Evolutionary conservation across 2,113 vertebrate genomes (phyloP), one percentile per base, ranked within the genome.

Genomic region (Peucedramus taeniatus): DNA sequence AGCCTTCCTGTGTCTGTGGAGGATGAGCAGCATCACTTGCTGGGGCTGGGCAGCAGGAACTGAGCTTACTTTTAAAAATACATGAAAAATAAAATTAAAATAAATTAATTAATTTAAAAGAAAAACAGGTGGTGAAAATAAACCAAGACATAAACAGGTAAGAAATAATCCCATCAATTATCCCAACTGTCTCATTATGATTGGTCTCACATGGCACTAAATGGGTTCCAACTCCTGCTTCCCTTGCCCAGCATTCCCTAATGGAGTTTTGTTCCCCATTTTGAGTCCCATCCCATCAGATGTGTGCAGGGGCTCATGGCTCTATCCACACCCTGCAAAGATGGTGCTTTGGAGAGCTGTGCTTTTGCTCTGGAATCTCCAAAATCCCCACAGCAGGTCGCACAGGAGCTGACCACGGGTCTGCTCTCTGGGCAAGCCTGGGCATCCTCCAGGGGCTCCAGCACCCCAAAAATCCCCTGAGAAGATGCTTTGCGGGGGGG

Each of bases 351-450:
- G 59, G 39, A 85, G 70, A 54, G 53, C 13, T 42, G 27, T 6
- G 3, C 19, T 45, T 80, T 64, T 72, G 59, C 71, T 49, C 40
- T 2, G 1, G 49, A 31, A 33, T 3, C 33, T n/a, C 44, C 35
- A 6, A 59, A 87, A 77, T 44, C 40, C 57, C 39, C 6, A 1
- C 5, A 9, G 10, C 50, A 65, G 30, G 35, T 87, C 2, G 4
- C 19, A n/a, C 1, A 6, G 19, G 10, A 26, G 15, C 42, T 0
- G 0, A 12, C 45, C 24, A 35, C 0, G 4, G 31, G 2, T 65
- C 11, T 49, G 68, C 27, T 57, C 66, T 70, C 57, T 2, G 12
- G 53, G n/a, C n/a, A 65, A 37, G 12, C 30, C 11, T 10, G 44
- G 12, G 40, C 51, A 35, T 7, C 42, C 53, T 37, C 24, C 1